Evolutionary conservation across 2,888 invertebrate species (phyloP).

Genomic region (Agrochola macilenta): DNA sequence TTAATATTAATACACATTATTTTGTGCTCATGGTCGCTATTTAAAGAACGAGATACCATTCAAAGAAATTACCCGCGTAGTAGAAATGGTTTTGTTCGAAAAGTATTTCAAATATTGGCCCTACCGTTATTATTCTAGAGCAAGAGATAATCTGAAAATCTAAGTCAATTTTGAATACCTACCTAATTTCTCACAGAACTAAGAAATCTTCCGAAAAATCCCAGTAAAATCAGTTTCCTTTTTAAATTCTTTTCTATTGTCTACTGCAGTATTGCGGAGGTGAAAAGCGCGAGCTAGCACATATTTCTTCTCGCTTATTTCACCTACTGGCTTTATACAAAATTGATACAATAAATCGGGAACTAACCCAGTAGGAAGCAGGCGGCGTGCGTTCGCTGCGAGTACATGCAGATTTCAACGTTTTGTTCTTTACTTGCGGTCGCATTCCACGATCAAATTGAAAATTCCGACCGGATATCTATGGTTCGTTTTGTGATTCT

Average conservation of each 20-base stretch:
- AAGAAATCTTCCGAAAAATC: slow-evolving; percentile 14
- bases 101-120: slow-evolving; percentile 17
- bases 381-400: slow-evolving; percentile 65
- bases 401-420: slow-evolving; percentile 82
- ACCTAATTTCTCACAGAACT: background rate
- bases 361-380: slow-evolving; percentile 72
- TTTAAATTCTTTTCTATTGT: slow-evolving; percentile 55
- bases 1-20: background rate
- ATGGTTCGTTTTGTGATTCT: slow-evolving; percentile 56
- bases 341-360: slow-evolving; percentile 83
- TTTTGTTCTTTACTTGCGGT: slow-evolving; percentile 78
- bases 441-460: slow-evolving; percentile 83
- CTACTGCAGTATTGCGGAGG: slow-evolving; percentile 48
- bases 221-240: slow-evolving; percentile 36
- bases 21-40: background rate
- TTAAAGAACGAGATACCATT: background rate
- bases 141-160: background rate
- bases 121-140: background rate
- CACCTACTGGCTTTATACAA: slow-evolving; percentile 72
- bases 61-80: background rate
- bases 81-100: slow-evolving; percentile 22
- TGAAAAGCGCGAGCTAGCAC: slow-evolving; percentile 56
- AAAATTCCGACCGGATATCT: slow-evolving; percentile 82
- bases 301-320: slow-evolving; percentile 65
- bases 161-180: background rate